phyloP scores from a whole-genome alignment of 2,888 invertebrate genomes.

The Automeris io region DNA sequence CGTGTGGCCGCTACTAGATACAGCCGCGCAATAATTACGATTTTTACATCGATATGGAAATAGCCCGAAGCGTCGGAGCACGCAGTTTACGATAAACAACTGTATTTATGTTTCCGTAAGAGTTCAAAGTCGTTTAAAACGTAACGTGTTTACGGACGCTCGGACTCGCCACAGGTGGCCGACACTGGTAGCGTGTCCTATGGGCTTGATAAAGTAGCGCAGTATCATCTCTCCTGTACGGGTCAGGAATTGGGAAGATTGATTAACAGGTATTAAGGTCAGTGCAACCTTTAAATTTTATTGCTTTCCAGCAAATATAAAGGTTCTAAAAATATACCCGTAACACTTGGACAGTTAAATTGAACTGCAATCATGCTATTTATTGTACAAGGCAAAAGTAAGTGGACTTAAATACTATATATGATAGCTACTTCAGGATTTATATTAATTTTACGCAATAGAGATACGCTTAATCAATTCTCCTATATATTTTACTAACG shows the following conservation, averaged over 20 bases:
- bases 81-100: not conserved
- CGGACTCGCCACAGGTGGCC: not conserved
- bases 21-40: constrained; percentile 1
- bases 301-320: too few species aligned
- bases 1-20: constrained; percentile 3
- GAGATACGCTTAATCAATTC: too few species aligned
- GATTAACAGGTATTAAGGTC: not conserved
- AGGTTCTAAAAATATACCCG: too few species aligned
- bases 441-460: too few species aligned
- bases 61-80: not conserved
- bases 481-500: too few species aligned
- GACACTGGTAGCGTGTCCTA: constrained; percentile 1
- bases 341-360: too few species aligned
- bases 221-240: not conserved
- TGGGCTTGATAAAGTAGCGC: not conserved
- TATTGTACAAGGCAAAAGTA: too few species aligned
- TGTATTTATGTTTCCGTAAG: not conserved
- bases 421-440: too few species aligned
- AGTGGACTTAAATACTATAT: too few species aligned
- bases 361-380: too few species aligned
- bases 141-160: not conserved
- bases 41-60: constrained; percentile 1
- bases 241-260: not conserved
- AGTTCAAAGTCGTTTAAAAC: not conserved
- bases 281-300: too few species aligned